Evolutionary conservation across 2,113 vertebrate species (phyloP).

Genomic region (Mystacornis crossleyi): DNA sequence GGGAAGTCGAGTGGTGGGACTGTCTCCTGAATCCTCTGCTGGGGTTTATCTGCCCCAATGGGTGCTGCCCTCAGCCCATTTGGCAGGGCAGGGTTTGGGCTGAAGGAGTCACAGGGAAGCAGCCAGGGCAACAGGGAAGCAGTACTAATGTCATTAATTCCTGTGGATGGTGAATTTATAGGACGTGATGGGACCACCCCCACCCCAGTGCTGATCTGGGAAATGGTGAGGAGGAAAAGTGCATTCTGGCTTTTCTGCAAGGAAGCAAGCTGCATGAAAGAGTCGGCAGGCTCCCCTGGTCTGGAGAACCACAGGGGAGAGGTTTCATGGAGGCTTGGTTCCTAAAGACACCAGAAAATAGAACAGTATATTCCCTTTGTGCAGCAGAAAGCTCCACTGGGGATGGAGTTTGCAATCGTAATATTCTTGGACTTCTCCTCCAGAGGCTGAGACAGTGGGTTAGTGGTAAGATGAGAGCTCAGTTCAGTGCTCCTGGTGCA

Average conservation of each 20-base stretch:
- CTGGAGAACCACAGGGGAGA: not conserved
- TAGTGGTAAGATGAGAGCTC: constrained; percentile 18
- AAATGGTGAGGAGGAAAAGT: not conserved
- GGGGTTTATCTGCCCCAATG: not conserved
- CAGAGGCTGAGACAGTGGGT: not conserved
- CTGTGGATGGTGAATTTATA: not conserved
- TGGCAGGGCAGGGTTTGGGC: not conserved
- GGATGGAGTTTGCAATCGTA: not conserved
- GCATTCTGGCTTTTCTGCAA: not conserved
- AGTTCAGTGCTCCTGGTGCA: not conserved
- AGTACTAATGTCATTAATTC: not conserved
- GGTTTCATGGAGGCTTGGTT: not conserved
- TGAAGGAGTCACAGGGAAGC: not conserved
- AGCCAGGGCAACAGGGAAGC: too few species aligned
- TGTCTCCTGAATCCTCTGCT: not conserved
- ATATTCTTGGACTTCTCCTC: not conserved
- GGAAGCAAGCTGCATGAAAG: not conserved
- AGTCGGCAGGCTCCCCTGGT: not conserved
- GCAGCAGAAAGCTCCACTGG: not conserved
- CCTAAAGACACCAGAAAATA: not conserved
- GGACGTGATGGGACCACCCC: not conserved
- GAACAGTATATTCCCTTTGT: not conserved
- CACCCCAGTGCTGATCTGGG: not conserved
- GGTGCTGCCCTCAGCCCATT: not conserved
- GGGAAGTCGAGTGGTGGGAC: not conserved